Evolutionary conservation across 1,140 invertebrate genomes (phyloP).

Genomic region (Archegozetes longisetosus): DNA sequence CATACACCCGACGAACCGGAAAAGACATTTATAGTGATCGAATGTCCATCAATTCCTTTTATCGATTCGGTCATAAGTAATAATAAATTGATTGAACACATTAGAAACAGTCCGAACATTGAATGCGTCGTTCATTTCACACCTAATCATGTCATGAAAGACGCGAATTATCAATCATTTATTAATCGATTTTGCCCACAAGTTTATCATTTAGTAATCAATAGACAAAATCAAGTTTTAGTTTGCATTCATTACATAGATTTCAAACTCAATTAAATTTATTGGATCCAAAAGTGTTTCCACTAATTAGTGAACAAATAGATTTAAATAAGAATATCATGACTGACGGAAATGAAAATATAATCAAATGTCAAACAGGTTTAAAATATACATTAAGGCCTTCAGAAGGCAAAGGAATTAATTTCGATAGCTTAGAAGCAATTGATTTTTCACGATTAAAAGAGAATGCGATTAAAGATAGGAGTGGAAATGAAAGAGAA

Average conservation of each 20-base stretch:
- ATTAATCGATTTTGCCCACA: constrained; percentile 34
- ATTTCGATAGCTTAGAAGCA: background rate
- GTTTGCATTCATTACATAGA: constrained; percentile 20
- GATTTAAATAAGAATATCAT: background rate
- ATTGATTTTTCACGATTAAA: background rate
- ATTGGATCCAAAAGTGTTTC: constrained; percentile 27
- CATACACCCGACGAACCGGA: constrained; percentile 49
- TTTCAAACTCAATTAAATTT: constrained; percentile 23
- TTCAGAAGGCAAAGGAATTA: constrained; percentile 32
- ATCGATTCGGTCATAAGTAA: constrained; percentile 40
- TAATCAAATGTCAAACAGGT: background rate
- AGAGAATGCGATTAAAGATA: background rate
- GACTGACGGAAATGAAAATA: constrained; percentile 31
- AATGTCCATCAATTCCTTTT: constrained; percentile 54
- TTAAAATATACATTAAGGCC: constrained; percentile 27
- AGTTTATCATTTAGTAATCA: constrained; percentile 25
- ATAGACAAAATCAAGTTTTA: constrained; percentile 21
- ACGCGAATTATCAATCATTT: constrained; percentile 52
- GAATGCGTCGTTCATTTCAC: constrained; percentile 71
- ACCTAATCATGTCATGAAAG: constrained; percentile 44
- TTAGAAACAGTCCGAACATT: constrained; percentile 17
- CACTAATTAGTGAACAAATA: constrained; percentile 11
- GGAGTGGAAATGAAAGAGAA: background rate
- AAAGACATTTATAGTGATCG: constrained; percentile 49
- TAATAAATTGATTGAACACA: constrained; percentile 27